Evolutionary conservation across 2,113 vertebrate genomes (phyloP).

Genomic region (Labrus mixtus): DNA sequence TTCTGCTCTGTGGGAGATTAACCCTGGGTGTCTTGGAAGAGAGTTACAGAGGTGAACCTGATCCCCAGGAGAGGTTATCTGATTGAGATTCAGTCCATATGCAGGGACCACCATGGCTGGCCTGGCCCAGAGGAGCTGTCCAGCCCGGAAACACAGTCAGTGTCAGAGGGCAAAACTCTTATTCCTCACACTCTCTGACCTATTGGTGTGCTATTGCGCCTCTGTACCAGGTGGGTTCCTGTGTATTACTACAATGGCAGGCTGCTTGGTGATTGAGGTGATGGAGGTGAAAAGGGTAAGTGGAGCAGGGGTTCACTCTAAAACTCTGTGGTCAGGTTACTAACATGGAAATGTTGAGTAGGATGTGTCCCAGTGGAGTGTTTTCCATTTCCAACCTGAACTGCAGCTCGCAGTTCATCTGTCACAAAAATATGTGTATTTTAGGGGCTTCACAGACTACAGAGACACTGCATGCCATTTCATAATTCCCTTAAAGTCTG

Average conservation of each 20-base stretch:
- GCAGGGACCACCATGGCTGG: constrained; percentile 87
- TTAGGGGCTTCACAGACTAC: constrained; percentile 27
- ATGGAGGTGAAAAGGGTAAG: constrained; percentile 71
- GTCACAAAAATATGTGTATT: constrained; percentile 46
- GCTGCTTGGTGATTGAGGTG: constrained; percentile 72
- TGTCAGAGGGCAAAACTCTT: constrained; percentile 82
- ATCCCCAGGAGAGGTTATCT: constrained; percentile 82
- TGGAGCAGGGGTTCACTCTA: constrained; percentile 63
- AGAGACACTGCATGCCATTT: constrained; percentile 22
- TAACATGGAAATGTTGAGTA: constrained; percentile 52
- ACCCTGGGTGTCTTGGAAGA: constrained; percentile 79
- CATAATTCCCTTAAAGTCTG: constrained; percentile 52
- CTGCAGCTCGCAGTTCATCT: constrained; percentile 30
- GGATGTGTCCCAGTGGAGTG: constrained; percentile 20
- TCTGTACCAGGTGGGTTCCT: constrained; percentile 59
- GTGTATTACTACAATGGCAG: constrained; percentile 63
- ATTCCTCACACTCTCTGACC: constrained; percentile 81
- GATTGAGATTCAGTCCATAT: constrained; percentile 80
- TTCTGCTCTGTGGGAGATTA: constrained; percentile 53
- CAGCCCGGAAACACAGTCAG: constrained; percentile 84
- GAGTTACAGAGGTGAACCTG: constrained; percentile 86
- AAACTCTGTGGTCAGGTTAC: constrained; percentile 69
- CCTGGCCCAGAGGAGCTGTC: constrained; percentile 82
- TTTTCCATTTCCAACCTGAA: constrained; percentile 29
- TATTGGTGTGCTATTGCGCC: constrained; percentile 73